Conservation (phyloP, 2,797 vertebrate species). For the Spea hammondii region DNA sequence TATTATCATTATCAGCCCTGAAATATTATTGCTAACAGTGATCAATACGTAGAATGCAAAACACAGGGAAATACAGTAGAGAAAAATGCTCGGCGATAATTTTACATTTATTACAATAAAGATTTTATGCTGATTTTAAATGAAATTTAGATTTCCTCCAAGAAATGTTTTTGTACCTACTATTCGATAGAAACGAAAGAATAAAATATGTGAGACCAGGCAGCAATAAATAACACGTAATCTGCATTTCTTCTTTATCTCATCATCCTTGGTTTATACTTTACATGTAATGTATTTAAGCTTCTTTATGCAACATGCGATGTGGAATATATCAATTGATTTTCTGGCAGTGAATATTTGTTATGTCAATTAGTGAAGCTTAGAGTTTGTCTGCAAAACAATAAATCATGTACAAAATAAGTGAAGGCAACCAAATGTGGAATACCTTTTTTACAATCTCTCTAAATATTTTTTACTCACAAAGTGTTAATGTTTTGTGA, state of each 20-base stretch:
- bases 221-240: slow-evolving; percentile 5
- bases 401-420: no score
- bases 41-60: no score
- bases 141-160: slow-evolving; percentile 2
- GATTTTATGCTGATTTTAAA: slow-evolving; percentile 4
- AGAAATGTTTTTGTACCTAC: slow-evolving; percentile 15
- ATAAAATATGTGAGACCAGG: not conserved
- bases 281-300: slow-evolving; percentile 28
- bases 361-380: slow-evolving; percentile 18
- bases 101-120: slow-evolving; percentile 2
- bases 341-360: slow-evolving; percentile 26
- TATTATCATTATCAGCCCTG: no score
- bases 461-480: no score
- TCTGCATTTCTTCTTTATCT: slow-evolving; percentile 6
- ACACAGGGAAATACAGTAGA: not conserved
- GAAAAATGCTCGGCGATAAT: not conserved
- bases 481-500: no score
- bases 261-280: slow-evolving; percentile 5
- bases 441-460: no score
- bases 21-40: no score
- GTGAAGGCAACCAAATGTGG: no score
- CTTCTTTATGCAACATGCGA: slow-evolving; percentile 15
- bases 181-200: not conserved
- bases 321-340: slow-evolving; percentile 27
- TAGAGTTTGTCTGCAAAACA: not conserved